Base-by-base conservation (phyloP, 1,140 invertebrate species). In the Agrilus planipennis region DNA sequence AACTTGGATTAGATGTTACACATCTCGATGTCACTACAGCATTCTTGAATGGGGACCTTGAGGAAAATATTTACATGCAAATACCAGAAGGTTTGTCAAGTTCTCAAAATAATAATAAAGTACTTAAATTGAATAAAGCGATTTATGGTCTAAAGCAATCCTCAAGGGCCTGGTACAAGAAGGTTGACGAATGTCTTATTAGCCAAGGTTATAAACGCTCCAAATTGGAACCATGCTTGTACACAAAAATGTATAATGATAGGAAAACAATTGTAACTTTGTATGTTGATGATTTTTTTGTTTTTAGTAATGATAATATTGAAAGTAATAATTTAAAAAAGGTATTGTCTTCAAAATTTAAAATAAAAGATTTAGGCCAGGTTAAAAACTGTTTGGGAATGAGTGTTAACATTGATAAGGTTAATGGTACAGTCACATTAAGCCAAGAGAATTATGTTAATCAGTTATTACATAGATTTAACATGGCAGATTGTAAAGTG, bases 1-100 rank as follows among this genome's bases (percentile, higher is more conserved):
- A 54, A 16, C 41, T 54, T 34, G 49, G 53, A 38, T 36, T 57
- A 30, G 30, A 53, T 10, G 42, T 57, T 27, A 19, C 10, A 12
- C 50, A 59, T 0, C 15, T 41, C 21, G 29, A 41, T 32, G 29
- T 41, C 3, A 56, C 44, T 6, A 63, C 56, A n/a, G 63, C 67
- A 0, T 68, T 67, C 49, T 42, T 67, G 0, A 49, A 69, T 51
- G 65, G 61, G 10, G 27, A 50, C 9, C 41, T 68, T 15, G 40
- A 66, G 11, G 27, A 39, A 28, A 39, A 10, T 29, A 16, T 39
- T 16, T 39, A 12, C 15, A 39, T 39, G 37, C 44, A 47, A 22
- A 51, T 53, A 44, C 44, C 57, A 23, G 41, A 50, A 34, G 45
- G 39, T 35, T 42, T 42, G 21, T 12, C 30, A 4, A 34, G 18